Conservation (phyloP, 2,888 invertebrate genomes). For the Tachina lurida region DNA sequence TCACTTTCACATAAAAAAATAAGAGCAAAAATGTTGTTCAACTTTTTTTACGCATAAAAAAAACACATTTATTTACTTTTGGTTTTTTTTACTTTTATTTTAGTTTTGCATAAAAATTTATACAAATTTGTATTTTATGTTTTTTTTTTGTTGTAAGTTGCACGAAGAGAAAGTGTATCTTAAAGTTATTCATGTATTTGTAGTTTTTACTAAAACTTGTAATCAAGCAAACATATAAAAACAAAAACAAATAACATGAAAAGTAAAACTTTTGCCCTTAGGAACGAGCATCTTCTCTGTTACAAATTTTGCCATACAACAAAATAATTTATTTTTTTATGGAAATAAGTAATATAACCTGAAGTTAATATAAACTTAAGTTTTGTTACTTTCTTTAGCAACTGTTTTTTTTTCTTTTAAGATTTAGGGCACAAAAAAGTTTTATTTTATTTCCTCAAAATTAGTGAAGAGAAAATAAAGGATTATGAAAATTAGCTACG, state of each 20-base stretch:
- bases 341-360: slow-evolving; percentile 7
- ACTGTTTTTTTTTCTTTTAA: neutral
- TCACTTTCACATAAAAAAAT: slow-evolving; percentile 1
- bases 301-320: neutral
- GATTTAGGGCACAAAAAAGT: slow-evolving; percentile 1
- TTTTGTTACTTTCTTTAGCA: slow-evolving; percentile 4
- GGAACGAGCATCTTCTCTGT: neutral
- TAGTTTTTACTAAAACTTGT: neutral
- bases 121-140: neutral
- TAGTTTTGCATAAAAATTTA: slow-evolving; percentile 9
- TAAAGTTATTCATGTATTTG: slow-evolving; percentile 25
- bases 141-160: neutral
- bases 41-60: slow-evolving; percentile 30
- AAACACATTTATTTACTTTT: slow-evolving; percentile 15
- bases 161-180: slow-evolving; percentile 11
- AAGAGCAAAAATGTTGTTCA: slow-evolving; percentile 17
- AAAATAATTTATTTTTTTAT: slow-evolving; percentile 20
- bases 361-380: slow-evolving; percentile 37
- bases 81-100: neutral
- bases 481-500: slow-evolving; percentile 1
- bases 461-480: neutral
- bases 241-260: neutral
- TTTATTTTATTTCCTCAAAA: slow-evolving; percentile 21
- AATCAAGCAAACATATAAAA: slow-evolving; percentile 10
- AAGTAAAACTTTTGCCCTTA: slow-evolving; percentile 50